A percentile compares a stretch with the other conserved stretches of the same genome.
Evolutionary conservation across 2,888 invertebrate genomes (phyloP).

Genomic region (Erebia epiphron): DNA sequence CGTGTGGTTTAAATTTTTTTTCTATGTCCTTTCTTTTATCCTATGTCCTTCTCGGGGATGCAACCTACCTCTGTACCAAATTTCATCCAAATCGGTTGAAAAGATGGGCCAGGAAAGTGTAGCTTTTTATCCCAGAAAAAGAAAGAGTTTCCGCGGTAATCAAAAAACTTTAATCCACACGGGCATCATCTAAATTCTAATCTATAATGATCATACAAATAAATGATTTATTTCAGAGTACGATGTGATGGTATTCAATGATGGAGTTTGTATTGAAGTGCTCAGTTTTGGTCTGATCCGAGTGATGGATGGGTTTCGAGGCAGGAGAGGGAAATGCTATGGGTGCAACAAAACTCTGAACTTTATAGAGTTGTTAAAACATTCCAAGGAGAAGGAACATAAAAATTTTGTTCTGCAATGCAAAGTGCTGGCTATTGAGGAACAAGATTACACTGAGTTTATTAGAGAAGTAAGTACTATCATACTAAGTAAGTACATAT

Average conservation of each 20-base stretch:
- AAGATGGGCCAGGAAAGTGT: too few relatives aligned
- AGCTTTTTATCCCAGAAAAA: too few relatives aligned
- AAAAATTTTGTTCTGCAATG: slow-evolving; percentile 48
- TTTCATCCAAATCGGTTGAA: too few relatives aligned
- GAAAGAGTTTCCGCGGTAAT: too few relatives aligned
- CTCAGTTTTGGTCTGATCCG: slow-evolving; percentile 48
- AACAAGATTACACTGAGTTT: slow-evolving; percentile 46
- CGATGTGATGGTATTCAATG: slow-evolving; percentile 46
- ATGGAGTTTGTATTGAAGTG: slow-evolving; percentile 42
- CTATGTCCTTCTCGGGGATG: too few relatives aligned
- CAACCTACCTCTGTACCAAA: too few relatives aligned
- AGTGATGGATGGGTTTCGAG: slow-evolving; percentile 44
- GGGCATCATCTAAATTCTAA: too few relatives aligned
- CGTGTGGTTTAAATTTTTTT: too few relatives aligned
- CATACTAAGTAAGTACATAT: background rate
- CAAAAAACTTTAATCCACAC: too few relatives aligned
- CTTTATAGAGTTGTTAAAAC: slow-evolving; percentile 44
- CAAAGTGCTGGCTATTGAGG: slow-evolving; percentile 43
- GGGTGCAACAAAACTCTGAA: slow-evolving; percentile 51
- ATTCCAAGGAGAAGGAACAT: slow-evolving; percentile 51
- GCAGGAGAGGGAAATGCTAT: slow-evolving; percentile 51
- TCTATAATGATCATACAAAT: too few relatives aligned
- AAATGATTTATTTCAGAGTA: slow-evolving; percentile 21
- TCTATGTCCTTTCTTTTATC: too few relatives aligned
- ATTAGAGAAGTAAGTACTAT: slow-evolving; percentile 56